Percentiles rank a stretch among this genome's conserved stretches.
These are phyloP conservation scores for Tragelaphus imberbis DNA, from an alignment of 2,113 vertebrate species.

Conservation along the genomic window DNA sequence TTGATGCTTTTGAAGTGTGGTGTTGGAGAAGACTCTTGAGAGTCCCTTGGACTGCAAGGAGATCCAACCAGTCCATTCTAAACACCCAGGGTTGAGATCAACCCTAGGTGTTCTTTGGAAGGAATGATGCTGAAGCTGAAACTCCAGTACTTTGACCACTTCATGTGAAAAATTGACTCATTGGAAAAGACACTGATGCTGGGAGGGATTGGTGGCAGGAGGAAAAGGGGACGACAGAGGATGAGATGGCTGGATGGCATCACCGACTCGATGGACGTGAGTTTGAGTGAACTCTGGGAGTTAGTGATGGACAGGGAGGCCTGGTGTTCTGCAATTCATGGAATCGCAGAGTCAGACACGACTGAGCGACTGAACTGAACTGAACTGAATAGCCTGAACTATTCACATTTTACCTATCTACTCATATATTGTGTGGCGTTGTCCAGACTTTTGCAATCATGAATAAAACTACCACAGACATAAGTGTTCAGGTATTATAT, in stretches of 20 bases:
- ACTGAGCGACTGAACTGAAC: not conserved
- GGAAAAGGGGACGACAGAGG: not conserved
- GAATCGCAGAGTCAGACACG: rapidly evolving
- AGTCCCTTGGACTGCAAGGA: no score
- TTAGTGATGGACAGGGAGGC: not conserved
- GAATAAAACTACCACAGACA: not conserved
- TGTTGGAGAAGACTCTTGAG: no score
- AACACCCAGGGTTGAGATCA: no score
- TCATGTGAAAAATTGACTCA: no score
- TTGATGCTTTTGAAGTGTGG: no score
- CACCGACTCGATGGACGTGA: rapidly evolving
- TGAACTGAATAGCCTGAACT: not conserved
- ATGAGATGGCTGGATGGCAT: not conserved
- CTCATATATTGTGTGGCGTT: not conserved
- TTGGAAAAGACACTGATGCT: no score
- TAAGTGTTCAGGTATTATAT: not conserved
- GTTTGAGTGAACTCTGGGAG: rapidly evolving
- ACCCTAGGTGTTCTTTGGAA: no score
- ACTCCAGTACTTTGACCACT: no score
- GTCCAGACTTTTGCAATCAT: not conserved
- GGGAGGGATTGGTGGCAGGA: no score
- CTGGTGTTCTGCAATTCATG: not conserved
- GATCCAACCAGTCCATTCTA: no score
- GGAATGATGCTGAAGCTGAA: no score
- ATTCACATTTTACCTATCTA: not conserved